Evolutionary conservation across 2,888 invertebrate genomes (phyloP), one percentile per base, ranked within the genome.

Genomic region (Agonopterix alstromeriana): DNA sequence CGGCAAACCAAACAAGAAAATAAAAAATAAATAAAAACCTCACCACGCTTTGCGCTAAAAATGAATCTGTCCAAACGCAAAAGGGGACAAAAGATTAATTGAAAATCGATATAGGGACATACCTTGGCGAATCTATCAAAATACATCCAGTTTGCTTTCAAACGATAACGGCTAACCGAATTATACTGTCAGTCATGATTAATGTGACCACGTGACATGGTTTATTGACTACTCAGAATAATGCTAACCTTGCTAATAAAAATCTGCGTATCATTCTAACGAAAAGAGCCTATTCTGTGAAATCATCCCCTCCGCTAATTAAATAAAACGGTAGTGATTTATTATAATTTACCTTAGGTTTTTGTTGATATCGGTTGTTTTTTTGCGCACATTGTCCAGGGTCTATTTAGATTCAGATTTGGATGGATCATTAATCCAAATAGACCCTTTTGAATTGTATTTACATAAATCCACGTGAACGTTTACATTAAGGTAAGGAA

Each of bases 71-170:
- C 77, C 68, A 69, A 77, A 74, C 73, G 70, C 64, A 71, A 77
- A 77, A 72, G 74, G 76, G 80, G 73, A 79, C 79, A 81, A 80
- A 82, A 82, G 83, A 83, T 84, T 82, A 85, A 86, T 84, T 85
- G 79, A 82, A 83, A 86, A 85, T 84, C 82, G 69, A 84, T 84
- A 78, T 65, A 60, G 68, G 71, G 73, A 73, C 72, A 75, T 75
- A 78, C 81, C 79, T 82, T 76, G 68, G 75, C 76, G 67, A 78
- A 77, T 78, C 78, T 83, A 82, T 82, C 78, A 79, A 77, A 83
- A 80, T 71, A 75, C 74, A 77, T 81, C 79, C 73, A 73, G 77
- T 77, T 76, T 73, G 80, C 75, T 78, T 82, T 76, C 62, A 72
- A 74, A 73, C 71, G 82, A 81, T 82, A 82, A 79, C 76, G 71